Evolutionary conservation across 2,113 vertebrate genomes (phyloP).

Genomic region (Ramphastos sulfuratus): DNA sequence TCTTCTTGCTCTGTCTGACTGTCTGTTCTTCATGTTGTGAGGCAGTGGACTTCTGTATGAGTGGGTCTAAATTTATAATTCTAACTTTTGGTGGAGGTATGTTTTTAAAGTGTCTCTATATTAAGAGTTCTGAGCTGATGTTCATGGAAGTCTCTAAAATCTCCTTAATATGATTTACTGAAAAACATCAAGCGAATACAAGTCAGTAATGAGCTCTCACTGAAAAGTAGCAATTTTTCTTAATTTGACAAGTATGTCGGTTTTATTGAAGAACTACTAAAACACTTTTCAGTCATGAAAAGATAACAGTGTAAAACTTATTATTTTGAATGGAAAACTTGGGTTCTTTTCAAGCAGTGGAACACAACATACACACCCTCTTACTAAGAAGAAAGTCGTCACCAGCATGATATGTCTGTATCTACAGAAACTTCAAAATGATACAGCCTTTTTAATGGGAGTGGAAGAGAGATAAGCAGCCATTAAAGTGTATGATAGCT

Average conservation of each 20-base stretch:
- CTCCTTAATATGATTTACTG: neutral
- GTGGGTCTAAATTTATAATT: neutral
- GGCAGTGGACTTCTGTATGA: neutral
- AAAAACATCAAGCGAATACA: neutral
- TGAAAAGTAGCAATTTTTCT: neutral
- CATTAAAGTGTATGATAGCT: neutral
- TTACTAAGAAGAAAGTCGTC: neutral
- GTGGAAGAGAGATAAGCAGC: neutral
- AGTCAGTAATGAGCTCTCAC: neutral
- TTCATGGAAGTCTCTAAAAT: neutral
- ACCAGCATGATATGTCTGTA: fast-evolving
- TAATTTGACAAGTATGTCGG: neutral
- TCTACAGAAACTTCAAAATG: neutral
- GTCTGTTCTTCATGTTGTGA: neutral
- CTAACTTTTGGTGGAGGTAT: neutral
- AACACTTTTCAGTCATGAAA: neutral
- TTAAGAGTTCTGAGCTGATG: neutral
- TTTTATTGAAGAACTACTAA: neutral
- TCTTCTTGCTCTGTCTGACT: neutral
- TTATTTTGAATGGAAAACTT: neutral
- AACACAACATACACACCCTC: neutral
- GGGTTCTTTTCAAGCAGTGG: neutral
- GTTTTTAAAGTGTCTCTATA: neutral
- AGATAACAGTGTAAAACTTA: neutral
- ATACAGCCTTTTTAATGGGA: neutral